Evolutionary conservation across 1,140 invertebrate genomes (phyloP), one percentile per base, ranked within the genome.

Genomic region (Nephila pilipes): DNA sequence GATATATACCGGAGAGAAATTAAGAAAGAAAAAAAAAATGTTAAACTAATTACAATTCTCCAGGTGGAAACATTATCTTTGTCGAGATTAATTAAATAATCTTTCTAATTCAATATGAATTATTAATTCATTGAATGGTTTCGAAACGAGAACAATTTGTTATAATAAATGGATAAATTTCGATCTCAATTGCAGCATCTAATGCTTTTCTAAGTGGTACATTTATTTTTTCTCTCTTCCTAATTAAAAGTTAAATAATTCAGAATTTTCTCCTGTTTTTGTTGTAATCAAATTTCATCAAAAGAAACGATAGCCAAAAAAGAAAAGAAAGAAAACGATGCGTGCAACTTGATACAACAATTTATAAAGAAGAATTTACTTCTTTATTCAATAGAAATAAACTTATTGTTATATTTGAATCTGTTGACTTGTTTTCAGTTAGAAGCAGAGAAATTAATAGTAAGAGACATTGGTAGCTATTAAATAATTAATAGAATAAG

Each of bases 41-140:
- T 32, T 75, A 75, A 75, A 36, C 65, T 75, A 75, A 75, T 54
- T 55, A 83, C 38, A 54, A 83, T 54, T 83, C 14, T 46, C 54
- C 38, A 83, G 80, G 36, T 55, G 38, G 80, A 54, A 55, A 55
- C 38, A 83, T 83, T 83, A 83, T 83, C 80, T 25, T 83, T 83
- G 46, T 54, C 22, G 29, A n/a, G 20, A 46, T 32, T 83, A 83
- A 83, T 83, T 83, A 83, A 83, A 83, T 83, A 20, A 83, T 83
- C 38, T 22, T 54, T 83, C 54, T 83, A 55, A 54, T 83, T 83
- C 38, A 20, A 83, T 83, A 54, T 83, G 80, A 55, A 83, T n/a
- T 55, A 83, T 83, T 83, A 83, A 83, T 46, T 83, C 80, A 20
- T 25, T 55, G n/a, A 81, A 55, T 46, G 80, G 38, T 46, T 54